Conservation (phyloP, 2,113 vertebrate species). For the Motacilla tschutschensis region DNA sequence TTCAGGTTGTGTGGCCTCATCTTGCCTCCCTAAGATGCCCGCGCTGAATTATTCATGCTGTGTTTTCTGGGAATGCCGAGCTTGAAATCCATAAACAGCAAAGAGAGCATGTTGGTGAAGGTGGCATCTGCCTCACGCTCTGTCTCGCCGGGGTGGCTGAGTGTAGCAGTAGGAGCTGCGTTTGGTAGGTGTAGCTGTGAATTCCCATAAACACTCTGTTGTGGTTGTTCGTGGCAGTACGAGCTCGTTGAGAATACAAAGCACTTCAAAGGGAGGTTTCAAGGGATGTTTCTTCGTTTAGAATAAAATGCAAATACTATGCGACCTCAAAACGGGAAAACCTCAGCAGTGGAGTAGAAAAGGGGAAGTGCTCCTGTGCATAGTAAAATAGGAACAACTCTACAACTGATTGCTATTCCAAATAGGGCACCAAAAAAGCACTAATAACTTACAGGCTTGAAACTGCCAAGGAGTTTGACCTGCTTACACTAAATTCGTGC, state of each 20-base stretch:
- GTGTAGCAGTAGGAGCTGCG: not conserved
- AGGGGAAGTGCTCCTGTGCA: not conserved
- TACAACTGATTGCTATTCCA: not conserved
- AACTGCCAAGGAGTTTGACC: not conserved
- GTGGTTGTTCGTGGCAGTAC: not conserved
- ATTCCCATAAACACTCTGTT: not conserved
- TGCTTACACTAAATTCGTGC: not conserved
- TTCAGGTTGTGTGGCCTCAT: not conserved
- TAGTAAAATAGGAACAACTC: not conserved
- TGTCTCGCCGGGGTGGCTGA: not conserved
- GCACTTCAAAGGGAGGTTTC: not conserved
- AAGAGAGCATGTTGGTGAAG: not conserved
- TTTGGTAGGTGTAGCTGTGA: slow-evolving; percentile 16
- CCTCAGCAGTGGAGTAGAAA: not conserved
- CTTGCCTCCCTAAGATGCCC: not conserved
- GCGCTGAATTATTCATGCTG: not conserved
- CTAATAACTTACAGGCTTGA: not conserved
- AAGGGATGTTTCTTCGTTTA: not conserved
- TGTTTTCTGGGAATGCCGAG: slow-evolving; percentile 8
- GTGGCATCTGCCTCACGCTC: not conserved
- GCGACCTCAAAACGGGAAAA: not conserved
- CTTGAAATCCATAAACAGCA: slow-evolving; percentile 23
- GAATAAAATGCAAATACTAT: not conserved
- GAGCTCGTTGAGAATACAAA: not conserved
- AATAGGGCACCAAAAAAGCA: not conserved